These are phyloP conservation scores for Peucedramus taeniatus DNA, from an alignment of 2,113 vertebrate genomes.

Conservation along the genomic window DNA sequence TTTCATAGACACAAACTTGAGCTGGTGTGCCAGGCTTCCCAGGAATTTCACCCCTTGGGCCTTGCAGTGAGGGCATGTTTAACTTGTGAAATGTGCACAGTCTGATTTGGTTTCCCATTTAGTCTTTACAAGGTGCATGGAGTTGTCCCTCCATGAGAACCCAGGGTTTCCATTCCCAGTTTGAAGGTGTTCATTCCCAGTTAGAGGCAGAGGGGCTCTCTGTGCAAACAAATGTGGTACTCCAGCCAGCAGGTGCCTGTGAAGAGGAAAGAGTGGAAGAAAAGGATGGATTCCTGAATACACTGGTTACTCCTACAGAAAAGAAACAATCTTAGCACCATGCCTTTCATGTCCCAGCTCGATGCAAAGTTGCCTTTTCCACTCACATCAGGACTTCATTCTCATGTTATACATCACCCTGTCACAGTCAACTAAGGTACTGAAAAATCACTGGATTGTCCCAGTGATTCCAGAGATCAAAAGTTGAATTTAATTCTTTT, in stretches of 20 bases:
- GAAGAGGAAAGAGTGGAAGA: background rate
- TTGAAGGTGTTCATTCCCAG: background rate
- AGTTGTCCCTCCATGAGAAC: background rate
- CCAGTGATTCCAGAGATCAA: background rate
- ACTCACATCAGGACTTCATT: background rate
- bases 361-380: background rate
- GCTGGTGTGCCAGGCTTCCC: background rate
- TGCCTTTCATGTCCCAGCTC: background rate
- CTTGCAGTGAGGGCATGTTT: background rate
- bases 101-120: background rate
- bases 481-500: background rate
- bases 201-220: background rate
- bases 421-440: background rate
- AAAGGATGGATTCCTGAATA: background rate
- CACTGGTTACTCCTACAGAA: background rate
- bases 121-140: background rate
- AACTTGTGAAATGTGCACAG: background rate
- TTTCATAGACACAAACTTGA: background rate
- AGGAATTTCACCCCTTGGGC: background rate
- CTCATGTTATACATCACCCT: background rate
- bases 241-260: background rate
- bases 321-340: background rate
- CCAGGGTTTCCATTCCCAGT: background rate
- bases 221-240: fast-evolving
- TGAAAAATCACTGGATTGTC: background rate